Evolutionary conservation across 2,888 invertebrate genomes (phyloP), one percentile per base, ranked within the genome.

Genomic region (Mesorhabditis sp.): DNA sequence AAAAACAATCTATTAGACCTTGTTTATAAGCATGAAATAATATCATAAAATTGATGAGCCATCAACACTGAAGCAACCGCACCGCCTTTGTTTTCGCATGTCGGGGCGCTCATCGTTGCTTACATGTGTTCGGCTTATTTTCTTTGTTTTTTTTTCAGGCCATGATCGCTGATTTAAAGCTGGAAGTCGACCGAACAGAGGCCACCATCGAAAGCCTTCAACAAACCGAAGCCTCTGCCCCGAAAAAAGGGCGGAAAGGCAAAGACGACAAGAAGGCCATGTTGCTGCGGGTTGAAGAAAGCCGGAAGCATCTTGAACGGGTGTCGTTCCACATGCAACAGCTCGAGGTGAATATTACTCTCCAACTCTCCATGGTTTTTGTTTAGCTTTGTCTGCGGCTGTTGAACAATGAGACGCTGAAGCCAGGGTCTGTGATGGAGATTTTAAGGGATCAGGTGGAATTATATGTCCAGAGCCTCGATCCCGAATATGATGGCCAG

Each of bases 261-360:
- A 82, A 82, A 61, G 82, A 85, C 68, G 82, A 84, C 89, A 96
- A 96, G 89, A 92, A 95, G 86, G 89, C 58, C 58, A 50, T 13
- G n/a, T 50, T 50, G 58, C n/a, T 50, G 58, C n/a, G 58, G 77
- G 91, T 94, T 90, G 97, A 97, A 86, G 93, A 94, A 85, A 89
- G 95, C 80, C 95, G 94, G 87, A 89, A 90, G 69, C 92, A 92
- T 86, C 89, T 97, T 83, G 97, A 97, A 86, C 92, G 92, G 88
- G 96, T 98, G 89, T 91, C 94, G 89, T 94, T 92, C 89, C 97
- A 98, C 89, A 93, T 97, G 88, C 91, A 93, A 86, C 95, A 95
- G 88, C 89, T 98, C 86, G 98, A 98, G 89, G 95, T 79, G 42
- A 67, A 65, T 13, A 10, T 5, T 5, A 4, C 43, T n/a, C 61